Evolutionary conservation across 2,888 invertebrate species (phyloP).

Genomic region (Oasisia sp.): DNA sequence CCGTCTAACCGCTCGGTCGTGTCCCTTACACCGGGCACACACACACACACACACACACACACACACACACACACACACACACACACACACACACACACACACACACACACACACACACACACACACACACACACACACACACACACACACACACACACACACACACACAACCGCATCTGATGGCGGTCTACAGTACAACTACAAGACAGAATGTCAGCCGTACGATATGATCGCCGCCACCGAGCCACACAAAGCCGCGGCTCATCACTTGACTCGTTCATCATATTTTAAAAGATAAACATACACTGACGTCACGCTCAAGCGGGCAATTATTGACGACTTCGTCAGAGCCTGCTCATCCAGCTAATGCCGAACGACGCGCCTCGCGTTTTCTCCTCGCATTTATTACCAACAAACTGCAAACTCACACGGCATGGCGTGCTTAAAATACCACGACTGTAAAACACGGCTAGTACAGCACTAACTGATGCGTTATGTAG

Average conservation of each 20-base stretch:
- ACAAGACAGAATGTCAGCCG: not conserved
- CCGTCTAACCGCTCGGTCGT: not conserved
- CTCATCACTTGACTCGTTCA: not conserved
- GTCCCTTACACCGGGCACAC: not conserved
- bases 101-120: too few relatives aligned
- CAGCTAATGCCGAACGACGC: not conserved
- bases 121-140: too few relatives aligned
- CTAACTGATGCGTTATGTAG: not conserved
- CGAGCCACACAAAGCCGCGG: not conserved
- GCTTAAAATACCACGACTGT: conserved; percentile 17
- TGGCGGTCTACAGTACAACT: not conserved
- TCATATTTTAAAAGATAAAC: conserved; percentile 9
- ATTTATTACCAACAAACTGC: conserved; percentile 10
- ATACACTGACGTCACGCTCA: conserved; percentile 10
- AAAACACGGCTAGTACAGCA: not conserved
- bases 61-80: not conserved
- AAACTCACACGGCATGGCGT: not conserved
- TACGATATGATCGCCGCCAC: not conserved
- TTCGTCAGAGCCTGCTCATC: not conserved
- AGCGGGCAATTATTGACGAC: not conserved
- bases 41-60: not conserved
- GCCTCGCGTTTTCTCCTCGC: not conserved
- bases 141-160: not conserved
- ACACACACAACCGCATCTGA: not conserved
- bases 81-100: not conserved